phyloP scores from a whole-genome alignment of 2,888 invertebrate species.

The Apodemia duryi region DNA sequence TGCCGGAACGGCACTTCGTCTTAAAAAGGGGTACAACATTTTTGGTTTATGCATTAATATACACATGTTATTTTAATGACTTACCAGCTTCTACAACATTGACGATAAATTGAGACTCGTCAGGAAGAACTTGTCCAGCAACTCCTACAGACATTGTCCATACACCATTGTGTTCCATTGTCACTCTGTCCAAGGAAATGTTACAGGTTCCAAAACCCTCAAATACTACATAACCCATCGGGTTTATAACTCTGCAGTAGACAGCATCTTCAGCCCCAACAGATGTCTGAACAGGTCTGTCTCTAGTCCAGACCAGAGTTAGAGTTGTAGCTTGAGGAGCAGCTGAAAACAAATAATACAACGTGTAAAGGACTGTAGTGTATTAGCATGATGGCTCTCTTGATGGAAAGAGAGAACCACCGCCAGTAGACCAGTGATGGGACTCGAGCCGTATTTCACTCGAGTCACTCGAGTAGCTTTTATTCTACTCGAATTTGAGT shows the following conservation, averaged over 20 bases:
- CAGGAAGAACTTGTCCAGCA: constrained; percentile 44
- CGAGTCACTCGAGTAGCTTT: too few relatives aligned
- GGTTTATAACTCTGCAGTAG: constrained; percentile 51
- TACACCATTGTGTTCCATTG: constrained; percentile 42
- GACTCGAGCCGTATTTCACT: too few relatives aligned
- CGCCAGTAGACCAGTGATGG: too few relatives aligned
- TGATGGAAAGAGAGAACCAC: too few relatives aligned
- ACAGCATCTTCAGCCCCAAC: constrained; percentile 52
- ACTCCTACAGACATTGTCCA: constrained; percentile 50
- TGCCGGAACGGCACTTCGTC: too few relatives aligned
- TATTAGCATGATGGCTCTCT: too few relatives aligned
- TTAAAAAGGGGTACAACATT: too few relatives aligned
- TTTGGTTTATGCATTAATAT: too few relatives aligned
- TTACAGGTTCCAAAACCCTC: constrained; percentile 56
- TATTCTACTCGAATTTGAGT: too few relatives aligned
- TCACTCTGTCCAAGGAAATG: constrained; percentile 44
- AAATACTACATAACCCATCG: constrained; percentile 37
- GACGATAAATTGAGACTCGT: constrained; percentile 38
- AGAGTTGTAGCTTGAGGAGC: background rate
- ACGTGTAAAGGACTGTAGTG: too few relatives aligned
- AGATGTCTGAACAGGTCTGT: constrained; percentile 37
- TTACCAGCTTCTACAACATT: constrained; percentile 43
- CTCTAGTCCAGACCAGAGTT: constrained; percentile 34
- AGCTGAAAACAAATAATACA: background rate
- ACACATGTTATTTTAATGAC: background rate